These are phyloP conservation scores for Chaetorhynchus papuensis DNA, from an alignment of 2,113 vertebrate species.

Conservation along the genomic window DNA sequence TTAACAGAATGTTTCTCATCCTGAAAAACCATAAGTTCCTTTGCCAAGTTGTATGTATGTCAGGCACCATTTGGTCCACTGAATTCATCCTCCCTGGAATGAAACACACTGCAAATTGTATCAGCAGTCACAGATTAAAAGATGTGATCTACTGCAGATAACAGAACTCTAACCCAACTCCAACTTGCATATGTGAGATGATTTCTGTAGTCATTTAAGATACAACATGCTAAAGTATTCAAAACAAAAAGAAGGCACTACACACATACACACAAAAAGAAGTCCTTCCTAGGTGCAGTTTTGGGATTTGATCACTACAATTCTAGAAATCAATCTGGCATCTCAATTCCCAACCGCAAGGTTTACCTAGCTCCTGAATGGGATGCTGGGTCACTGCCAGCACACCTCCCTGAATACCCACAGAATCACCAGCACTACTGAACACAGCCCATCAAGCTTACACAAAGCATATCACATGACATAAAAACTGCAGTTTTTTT, in stretches of 20 bases:
- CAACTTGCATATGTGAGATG: accelerated
- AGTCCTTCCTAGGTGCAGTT: background rate
- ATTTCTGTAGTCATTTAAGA: background rate
- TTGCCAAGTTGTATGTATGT: background rate
- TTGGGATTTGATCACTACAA: background rate
- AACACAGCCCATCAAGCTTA: background rate
- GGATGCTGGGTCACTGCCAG: background rate
- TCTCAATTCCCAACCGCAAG: background rate
- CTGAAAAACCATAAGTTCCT: background rate
- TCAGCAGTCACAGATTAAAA: background rate
- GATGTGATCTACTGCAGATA: background rate
- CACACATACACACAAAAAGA: background rate
- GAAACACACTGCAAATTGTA: background rate
- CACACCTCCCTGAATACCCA: accelerated
- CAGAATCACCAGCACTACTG: background rate
- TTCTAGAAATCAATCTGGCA: background rate
- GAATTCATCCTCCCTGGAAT: background rate
- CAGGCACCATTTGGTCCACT: background rate
- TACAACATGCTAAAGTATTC: background rate
- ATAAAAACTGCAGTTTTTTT: background rate
- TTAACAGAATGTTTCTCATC: background rate
- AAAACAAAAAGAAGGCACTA: background rate
- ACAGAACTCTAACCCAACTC: background rate
- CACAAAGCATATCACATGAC: background rate
- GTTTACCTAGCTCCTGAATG: background rate